phyloP scores from a whole-genome alignment of 1,140 invertebrate genomes.

The Drosophila nasuta region DNA sequence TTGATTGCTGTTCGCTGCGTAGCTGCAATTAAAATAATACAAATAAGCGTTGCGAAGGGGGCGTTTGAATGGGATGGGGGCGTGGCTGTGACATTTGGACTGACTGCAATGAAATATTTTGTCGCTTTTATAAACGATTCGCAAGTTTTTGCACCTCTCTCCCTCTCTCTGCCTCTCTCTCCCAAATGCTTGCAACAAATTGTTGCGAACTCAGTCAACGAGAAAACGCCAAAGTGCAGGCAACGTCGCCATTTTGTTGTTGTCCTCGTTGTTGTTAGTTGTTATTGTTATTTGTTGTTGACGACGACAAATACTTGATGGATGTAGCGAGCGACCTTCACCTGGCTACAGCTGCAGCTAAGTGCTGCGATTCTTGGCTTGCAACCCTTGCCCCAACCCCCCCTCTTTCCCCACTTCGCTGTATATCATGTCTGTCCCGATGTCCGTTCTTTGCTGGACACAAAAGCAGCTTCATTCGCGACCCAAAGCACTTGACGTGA shows the following conservation, averaged over 20 bases:
- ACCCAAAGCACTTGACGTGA: conserved; percentile 15
- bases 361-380: conserved; percentile 1
- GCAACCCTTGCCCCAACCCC: not conserved
- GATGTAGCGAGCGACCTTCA: conserved; percentile 9
- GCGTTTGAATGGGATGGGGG: not conserved
- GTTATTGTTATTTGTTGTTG: conserved; percentile 30
- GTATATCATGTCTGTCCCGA: not conserved
- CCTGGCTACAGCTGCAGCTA: conserved; percentile 7
- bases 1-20: conserved; percentile 17
- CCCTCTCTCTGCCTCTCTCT: not conserved
- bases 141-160: not conserved
- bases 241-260: conserved; percentile 10
- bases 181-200: conserved; percentile 12
- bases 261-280: conserved; percentile 27
- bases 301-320: conserved; percentile 24
- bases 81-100: conserved; percentile 35
- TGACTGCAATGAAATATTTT: conserved; percentile 53
- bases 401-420: too few relatives aligned
- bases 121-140: conserved; percentile 23
- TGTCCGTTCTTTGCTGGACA: not conserved
- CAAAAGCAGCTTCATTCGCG: conserved; percentile 9
- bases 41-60: conserved; percentile 45
- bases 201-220: conserved; percentile 41
- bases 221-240: conserved; percentile 32
- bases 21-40: conserved; percentile 61